Evolutionary conservation across 2,888 invertebrate genomes (phyloP).

Genomic region (Drosophila longiperda): DNA sequence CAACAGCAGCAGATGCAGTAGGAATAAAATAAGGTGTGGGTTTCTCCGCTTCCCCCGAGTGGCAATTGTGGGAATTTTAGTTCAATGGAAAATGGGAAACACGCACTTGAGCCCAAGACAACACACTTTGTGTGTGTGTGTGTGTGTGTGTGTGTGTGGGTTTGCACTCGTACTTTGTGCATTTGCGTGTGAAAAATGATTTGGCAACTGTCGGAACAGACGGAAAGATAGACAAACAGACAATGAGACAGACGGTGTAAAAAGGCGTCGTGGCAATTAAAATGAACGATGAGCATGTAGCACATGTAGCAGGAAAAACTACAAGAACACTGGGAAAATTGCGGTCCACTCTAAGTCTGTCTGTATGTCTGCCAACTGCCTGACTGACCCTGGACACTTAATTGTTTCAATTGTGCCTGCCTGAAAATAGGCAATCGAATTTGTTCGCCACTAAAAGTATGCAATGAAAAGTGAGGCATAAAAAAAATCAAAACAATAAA

Average conservation of each 20-base stretch:
- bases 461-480: conserved; percentile 2
- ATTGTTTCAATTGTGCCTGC: conserved; percentile 11
- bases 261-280: conserved; percentile 42
- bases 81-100: conserved; percentile 50
- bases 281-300: conserved; percentile 10
- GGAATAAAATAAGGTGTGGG: conserved; percentile 23
- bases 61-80: conserved; percentile 52
- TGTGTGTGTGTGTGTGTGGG: conserved; percentile 34
- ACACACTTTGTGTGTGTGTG: conserved; percentile 27
- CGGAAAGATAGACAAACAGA: background rate
- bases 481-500: background rate
- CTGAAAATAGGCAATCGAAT: conserved; percentile 19
- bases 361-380: conserved; percentile 9
- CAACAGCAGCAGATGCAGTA: conserved; percentile 23
- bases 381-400: conserved; percentile 30
- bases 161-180: conserved; percentile 29
- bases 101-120: conserved; percentile 52
- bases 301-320: conserved; percentile 23
- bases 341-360: background rate
- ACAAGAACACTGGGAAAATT: conserved; percentile 34
- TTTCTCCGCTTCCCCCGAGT: conserved; percentile 25
- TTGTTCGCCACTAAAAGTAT: conserved; percentile 19
- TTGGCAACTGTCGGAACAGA: conserved; percentile 48
- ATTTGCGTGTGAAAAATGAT: conserved; percentile 53
- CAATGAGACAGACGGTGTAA: conserved; percentile 1